Percentiles rank a stretch among this genome's conserved stretches.
Evolutionary conservation across 2,888 invertebrate genomes (phyloP).

Genomic region (Erebia aethiops): DNA sequence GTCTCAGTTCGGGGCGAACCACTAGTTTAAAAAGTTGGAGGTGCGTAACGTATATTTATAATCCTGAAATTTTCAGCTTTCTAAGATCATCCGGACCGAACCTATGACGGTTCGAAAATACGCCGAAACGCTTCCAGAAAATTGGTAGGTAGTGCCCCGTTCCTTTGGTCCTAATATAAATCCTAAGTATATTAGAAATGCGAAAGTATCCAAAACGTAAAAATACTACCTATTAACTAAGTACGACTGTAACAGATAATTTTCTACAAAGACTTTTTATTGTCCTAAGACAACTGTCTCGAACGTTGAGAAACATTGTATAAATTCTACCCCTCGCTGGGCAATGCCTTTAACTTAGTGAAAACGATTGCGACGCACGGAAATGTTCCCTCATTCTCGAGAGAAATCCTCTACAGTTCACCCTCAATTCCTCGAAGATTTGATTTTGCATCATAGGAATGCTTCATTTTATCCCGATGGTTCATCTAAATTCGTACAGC

Average conservation of each 20-base stretch:
- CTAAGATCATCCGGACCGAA: too few species aligned
- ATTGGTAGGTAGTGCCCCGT: too few species aligned
- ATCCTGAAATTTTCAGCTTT: too few species aligned
- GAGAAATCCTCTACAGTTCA: slow-evolving; percentile 7
- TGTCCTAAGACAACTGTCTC: slow-evolving; percentile 1
- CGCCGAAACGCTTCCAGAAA: too few species aligned
- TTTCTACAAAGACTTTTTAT: neutral
- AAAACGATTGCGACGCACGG: slow-evolving; percentile 11
- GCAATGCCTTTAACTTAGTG: slow-evolving; percentile 13
- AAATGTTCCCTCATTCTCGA: neutral
- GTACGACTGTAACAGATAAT: neutral
- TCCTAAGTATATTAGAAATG: too few species aligned
- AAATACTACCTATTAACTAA: neutral
- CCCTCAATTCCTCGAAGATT: slow-evolving; percentile 9
- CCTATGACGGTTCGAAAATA: too few species aligned
- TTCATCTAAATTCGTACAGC: neutral
- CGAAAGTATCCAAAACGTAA: too few species aligned
- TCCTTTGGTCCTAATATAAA: too few species aligned
- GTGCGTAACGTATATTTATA: too few species aligned
- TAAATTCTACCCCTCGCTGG: slow-evolving; percentile 6
- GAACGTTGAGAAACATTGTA: neutral
- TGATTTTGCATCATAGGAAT: slow-evolving; percentile 6
- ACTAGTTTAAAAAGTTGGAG: too few species aligned
- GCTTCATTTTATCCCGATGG: neutral
- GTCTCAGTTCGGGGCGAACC: too few species aligned